Evolutionary conservation across 92 coral and sea anemone genomes (phyloP).

Genomic region (Porites rus): DNA sequence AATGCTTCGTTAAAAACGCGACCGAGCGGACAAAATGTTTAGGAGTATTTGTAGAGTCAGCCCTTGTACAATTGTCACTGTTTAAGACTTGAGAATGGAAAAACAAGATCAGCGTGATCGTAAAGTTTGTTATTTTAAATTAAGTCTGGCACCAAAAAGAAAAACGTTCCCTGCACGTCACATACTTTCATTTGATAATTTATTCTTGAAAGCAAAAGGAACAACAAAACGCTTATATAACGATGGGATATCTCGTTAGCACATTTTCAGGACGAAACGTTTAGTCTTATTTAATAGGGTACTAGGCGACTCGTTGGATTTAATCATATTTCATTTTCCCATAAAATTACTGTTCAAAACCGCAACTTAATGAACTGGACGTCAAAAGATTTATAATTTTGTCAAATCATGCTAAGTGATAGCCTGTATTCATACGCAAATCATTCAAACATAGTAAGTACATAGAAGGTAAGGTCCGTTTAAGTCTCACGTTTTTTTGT

Average conservation of each 20-base stretch:
- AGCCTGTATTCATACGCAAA: not conserved
- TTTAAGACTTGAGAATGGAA: not conserved
- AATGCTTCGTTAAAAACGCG: not conserved
- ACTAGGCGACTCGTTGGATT: not conserved
- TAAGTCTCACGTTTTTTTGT: not conserved
- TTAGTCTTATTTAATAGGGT: conserved; percentile 1
- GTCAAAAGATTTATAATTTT: not conserved
- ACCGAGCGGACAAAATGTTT: not conserved
- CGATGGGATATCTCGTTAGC: not conserved
- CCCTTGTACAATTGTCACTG: not conserved
- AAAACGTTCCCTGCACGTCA: not conserved
- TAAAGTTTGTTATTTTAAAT: conserved; percentile 1
- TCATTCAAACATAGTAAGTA: not conserved
- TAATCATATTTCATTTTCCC: not conserved
- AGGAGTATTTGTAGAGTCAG: too few species aligned
- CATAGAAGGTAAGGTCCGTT: not conserved
- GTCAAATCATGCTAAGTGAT: conserved; percentile 5
- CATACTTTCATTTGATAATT: not conserved
- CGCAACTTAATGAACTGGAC: not conserved
- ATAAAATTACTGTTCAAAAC: not conserved
- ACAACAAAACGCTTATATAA: not conserved
- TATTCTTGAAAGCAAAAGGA: not conserved
- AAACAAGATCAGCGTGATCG: not conserved
- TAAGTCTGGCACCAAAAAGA: not conserved
- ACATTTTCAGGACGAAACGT: not conserved